These are phyloP conservation scores for Patella caerulea DNA, from an alignment of 2,888 invertebrate species.

Conservation along the genomic window DNA sequence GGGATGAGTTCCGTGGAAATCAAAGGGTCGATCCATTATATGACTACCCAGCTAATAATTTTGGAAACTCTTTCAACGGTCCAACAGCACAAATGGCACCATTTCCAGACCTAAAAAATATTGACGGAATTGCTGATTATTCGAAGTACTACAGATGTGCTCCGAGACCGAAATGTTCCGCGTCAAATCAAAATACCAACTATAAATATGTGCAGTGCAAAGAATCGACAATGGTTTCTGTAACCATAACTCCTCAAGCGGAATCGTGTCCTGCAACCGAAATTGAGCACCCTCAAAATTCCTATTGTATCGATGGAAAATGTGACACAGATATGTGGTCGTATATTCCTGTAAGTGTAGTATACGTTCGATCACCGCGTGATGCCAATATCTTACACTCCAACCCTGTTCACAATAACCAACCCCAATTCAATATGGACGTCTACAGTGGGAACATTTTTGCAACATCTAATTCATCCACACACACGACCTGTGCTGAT, in stretches of 20 bases:
- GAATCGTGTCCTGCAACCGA: neutral
- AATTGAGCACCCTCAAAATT: neutral
- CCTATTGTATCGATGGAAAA: neutral
- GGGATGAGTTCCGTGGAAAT: neutral
- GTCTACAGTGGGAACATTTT: neutral
- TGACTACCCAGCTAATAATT: neutral
- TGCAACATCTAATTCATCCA: neutral
- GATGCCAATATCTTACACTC: neutral
- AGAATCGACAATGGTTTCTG: neutral
- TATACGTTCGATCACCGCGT: neutral
- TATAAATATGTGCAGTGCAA: neutral
- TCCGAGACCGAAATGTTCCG: neutral
- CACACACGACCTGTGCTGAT: neutral
- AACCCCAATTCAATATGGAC: neutral
- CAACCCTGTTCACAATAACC: neutral
- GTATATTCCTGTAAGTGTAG: neutral
- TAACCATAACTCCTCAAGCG: neutral
- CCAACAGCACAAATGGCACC: neutral
- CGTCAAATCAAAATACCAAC: neutral
- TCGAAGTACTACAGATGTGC: neutral
- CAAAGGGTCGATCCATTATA: neutral
- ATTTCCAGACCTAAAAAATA: neutral
- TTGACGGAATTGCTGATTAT: neutral
- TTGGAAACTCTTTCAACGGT: neutral
- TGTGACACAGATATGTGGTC: constrained; percentile 8